phyloP scores from a whole-genome alignment of 2,113 vertebrate species.

The Pituophis catenifer region DNA sequence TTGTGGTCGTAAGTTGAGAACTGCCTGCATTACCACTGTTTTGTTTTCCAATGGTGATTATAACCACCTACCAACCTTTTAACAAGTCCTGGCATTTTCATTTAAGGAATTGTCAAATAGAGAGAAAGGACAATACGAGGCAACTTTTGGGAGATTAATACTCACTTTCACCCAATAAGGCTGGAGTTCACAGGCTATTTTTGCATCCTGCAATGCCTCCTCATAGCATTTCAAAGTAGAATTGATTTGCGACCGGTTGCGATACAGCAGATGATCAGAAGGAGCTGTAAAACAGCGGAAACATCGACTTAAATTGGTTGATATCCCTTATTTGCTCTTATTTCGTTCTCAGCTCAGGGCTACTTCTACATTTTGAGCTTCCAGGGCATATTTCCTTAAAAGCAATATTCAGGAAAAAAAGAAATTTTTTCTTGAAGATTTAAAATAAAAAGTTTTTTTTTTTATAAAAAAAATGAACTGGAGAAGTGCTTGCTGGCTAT shows the following conservation, averaged over 20 bases:
- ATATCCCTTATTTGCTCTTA: neutral
- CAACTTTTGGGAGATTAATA: neutral
- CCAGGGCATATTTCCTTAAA: neutral
- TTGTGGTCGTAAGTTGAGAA: no score
- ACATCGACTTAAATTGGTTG: neutral
- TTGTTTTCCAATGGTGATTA: no score
- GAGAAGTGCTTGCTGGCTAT: neutral
- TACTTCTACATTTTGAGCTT: neutral
- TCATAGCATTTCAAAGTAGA: constrained; percentile 82
- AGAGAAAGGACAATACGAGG: neutral
- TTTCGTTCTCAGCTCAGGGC: neutral
- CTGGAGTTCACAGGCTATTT: constrained; percentile 83
- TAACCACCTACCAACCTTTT: no score
- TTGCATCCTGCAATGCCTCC: constrained; percentile 80
- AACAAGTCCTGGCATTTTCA: no score
- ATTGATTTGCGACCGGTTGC: constrained; percentile 89
- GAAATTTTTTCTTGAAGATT: neutral
- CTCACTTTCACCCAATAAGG: constrained; percentile 88
- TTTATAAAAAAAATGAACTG: neutral
- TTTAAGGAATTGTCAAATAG: neutral
- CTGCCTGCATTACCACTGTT: no score
- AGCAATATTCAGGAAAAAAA: no score
- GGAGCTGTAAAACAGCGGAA: constrained; percentile 73
- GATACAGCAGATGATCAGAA: constrained; percentile 85
- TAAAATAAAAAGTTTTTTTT: neutral